A percentile compares a stretch with the other conserved stretches of the same genome.
phyloP scores from a whole-genome alignment of 2,888 invertebrate genomes.

The Synergus umbraculus region DNA sequence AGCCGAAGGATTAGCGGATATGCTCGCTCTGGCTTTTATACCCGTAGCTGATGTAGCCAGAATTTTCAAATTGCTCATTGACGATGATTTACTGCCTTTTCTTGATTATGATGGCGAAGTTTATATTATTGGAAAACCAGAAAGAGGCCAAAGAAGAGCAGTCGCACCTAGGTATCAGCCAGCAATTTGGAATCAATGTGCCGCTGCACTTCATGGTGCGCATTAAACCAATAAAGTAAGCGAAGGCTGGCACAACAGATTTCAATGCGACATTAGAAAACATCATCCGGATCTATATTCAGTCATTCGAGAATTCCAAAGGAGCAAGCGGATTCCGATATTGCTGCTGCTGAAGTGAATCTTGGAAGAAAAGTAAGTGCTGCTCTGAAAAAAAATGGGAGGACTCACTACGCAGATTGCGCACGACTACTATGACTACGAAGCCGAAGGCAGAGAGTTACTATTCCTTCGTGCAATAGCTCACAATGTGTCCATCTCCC shows the following conservation, averaged over 20 bases:
- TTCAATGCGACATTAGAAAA: conserved; percentile 35
- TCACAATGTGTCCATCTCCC: no score
- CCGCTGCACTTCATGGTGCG: background rate
- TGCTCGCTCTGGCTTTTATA: conserved; percentile 41
- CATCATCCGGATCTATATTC: conserved; percentile 38
- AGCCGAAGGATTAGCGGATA: conserved; percentile 39
- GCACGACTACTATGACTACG: no score
- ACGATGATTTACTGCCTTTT: conserved; percentile 24
- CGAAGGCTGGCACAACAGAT: conserved; percentile 43
- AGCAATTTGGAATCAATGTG: conserved; percentile 36
- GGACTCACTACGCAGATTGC: no score
- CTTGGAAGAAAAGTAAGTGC: no score
- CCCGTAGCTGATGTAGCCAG: conserved; percentile 31
- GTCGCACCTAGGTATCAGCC: conserved; percentile 36
- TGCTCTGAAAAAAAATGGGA: no score
- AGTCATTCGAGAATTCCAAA: conserved; percentile 35
- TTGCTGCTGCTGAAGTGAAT: no score
- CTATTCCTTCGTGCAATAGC: no score
- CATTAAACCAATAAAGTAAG: conserved; percentile 40
- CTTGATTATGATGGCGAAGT: conserved; percentile 41
- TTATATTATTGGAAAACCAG: conserved; percentile 40
- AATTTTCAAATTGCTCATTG: conserved; percentile 34
- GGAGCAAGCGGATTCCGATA: conserved; percentile 12
- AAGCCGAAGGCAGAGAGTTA: no score
- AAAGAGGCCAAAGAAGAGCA: conserved; percentile 42